Evolutionary conservation across 2,113 vertebrate species (phyloP).

Genomic region (Melanerpes formicivorus): DNA sequence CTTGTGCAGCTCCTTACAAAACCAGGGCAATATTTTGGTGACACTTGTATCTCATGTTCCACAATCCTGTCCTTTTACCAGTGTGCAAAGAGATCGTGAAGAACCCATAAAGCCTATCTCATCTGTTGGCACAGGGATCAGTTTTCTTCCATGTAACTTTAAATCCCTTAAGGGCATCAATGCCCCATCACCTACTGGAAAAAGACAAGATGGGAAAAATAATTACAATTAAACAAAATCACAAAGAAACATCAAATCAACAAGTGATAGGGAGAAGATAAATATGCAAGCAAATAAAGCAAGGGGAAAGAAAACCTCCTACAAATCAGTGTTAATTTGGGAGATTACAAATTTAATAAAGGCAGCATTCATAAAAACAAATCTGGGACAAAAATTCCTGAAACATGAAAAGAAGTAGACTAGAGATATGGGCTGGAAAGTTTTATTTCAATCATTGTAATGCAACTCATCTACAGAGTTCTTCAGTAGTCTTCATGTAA

Average conservation of each 20-base stretch:
- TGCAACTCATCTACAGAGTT: background rate
- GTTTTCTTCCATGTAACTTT: background rate
- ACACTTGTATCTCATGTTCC: background rate
- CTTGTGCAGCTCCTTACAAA: background rate
- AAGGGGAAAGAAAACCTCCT: background rate
- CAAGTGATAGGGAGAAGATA: background rate
- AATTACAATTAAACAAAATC: background rate
- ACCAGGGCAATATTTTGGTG: background rate
- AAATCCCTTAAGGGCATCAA: background rate
- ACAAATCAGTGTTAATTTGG: background rate
- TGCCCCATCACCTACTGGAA: background rate
- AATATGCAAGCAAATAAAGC: background rate
- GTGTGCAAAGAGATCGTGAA: background rate
- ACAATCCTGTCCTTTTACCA: background rate
- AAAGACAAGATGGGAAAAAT: background rate
- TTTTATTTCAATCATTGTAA: background rate
- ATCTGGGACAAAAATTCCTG: background rate
- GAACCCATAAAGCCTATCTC: background rate
- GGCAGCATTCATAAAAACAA: background rate
- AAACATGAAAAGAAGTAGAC: background rate
- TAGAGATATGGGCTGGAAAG: background rate
- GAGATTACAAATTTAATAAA: background rate
- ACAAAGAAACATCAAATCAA: background rate
- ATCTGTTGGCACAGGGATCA: background rate
- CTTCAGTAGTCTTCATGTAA: background rate